Evolutionary conservation across 2,113 vertebrate genomes (phyloP).

Genomic region (Leptodactylus fuscus): DNA sequence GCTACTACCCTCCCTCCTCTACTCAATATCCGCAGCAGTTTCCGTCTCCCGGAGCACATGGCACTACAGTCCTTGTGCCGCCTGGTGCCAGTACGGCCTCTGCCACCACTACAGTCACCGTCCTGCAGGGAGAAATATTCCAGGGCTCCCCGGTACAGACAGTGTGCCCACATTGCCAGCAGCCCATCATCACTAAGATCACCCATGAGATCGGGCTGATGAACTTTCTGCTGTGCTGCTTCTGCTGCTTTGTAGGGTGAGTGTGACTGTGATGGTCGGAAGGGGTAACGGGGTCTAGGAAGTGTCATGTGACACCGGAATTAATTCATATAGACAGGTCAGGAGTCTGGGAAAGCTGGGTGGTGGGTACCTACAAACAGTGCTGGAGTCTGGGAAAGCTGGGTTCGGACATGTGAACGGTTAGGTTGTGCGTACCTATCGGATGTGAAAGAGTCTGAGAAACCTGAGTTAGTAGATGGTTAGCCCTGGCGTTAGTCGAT

Average conservation of each 20-base stretch:
- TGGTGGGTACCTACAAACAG: background rate
- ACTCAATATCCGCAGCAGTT: conserved; percentile 79
- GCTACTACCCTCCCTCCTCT: conserved; percentile 79
- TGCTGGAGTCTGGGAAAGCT: background rate
- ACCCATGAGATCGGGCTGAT: conserved; percentile 92
- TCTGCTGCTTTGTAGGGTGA: conserved; percentile 97
- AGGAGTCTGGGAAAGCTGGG: background rate
- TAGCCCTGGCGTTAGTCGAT: too few species aligned
- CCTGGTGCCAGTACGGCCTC: conserved; percentile 75
- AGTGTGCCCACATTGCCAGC: conserved; percentile 96
- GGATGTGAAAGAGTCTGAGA: too few species aligned
- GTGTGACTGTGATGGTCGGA: too few species aligned
- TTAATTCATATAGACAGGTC: background rate
- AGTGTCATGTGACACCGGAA: too few species aligned
- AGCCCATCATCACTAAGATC: conserved; percentile 93
- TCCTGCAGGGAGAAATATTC: conserved; percentile 96
- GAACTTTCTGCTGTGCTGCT: conserved; percentile 95
- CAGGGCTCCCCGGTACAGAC: conserved; percentile 92
- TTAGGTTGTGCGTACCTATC: too few species aligned
- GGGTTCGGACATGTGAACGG: background rate
- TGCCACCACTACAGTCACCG: conserved; percentile 85
- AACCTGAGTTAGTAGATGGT: too few species aligned
- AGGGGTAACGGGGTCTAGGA: too few species aligned
- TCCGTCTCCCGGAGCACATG: conserved; percentile 82
- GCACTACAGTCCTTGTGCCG: conserved; percentile 87